Conservation (phyloP, 2,888 invertebrate species). For the Cinara cedri region DNA sequence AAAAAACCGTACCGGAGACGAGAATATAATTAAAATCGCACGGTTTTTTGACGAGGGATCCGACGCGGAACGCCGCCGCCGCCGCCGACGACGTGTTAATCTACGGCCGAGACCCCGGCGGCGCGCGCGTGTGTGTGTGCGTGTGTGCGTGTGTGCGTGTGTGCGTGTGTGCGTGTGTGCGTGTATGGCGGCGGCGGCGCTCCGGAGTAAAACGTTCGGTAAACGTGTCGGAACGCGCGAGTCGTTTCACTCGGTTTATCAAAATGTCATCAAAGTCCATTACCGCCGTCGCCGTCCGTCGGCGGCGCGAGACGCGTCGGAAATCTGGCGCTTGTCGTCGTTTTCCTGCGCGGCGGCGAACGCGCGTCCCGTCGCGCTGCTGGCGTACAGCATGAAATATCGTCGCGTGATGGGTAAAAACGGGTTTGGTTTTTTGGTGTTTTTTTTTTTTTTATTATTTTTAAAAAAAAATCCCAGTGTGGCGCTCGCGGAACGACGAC, state of each 20-base stretch:
- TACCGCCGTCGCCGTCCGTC: conserved; percentile 19
- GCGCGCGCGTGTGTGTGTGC: not conserved
- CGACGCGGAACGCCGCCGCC: conserved; percentile 53
- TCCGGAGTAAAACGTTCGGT: conserved; percentile 23
- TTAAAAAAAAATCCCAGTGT: no score
- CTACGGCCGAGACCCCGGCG: not conserved
- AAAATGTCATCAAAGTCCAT: conserved; percentile 50
- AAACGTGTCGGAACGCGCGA: conserved; percentile 47
- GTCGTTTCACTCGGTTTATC: conserved; percentile 30
- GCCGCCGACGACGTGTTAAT: conserved; percentile 37
- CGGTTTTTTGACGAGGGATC: conserved; percentile 50
- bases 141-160: not conserved
- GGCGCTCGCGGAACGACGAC: no score
- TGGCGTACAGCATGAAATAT: no score
- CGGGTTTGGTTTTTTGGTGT: no score
- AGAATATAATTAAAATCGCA: conserved; percentile 55
- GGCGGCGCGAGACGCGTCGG: conserved; percentile 23
- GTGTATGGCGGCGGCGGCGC: no score
- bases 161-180: not conserved
- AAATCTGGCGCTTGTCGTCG: conserved; percentile 38
- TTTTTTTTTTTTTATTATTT: no score
- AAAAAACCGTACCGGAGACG: conserved; percentile 18
- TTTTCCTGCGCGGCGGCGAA: conserved; percentile 36
- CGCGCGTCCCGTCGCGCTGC: no score
- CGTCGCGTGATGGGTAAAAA: no score